Evolutionary conservation across 1,140 invertebrate genomes (phyloP).

Genomic region (Pteromalus puparum): DNA sequence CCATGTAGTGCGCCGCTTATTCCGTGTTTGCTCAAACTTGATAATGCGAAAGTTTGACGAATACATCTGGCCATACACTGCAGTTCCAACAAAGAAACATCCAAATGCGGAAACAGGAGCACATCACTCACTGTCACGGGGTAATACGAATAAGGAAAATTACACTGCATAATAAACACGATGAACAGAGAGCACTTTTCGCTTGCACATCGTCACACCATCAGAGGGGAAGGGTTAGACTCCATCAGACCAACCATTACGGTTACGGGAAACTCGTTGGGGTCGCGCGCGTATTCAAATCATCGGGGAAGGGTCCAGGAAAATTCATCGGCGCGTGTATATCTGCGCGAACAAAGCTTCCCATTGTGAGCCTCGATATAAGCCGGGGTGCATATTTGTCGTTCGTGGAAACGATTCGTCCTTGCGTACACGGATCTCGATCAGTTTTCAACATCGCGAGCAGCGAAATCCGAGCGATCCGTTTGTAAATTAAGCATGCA

Average conservation of each 20-base stretch:
- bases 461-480: neutral
- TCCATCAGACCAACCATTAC: neutral
- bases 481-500: constrained; percentile 20
- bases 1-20: too few species aligned
- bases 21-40: neutral
- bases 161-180: neutral
- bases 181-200: neutral
- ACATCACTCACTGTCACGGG: neutral
- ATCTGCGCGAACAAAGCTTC: constrained; percentile 45
- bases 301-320: constrained; percentile 45
- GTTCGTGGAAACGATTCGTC: constrained; percentile 49
- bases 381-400: constrained; percentile 40
- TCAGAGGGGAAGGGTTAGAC: constrained; percentile 23
- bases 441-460: neutral
- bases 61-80: neutral
- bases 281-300: neutral
- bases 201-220: neutral
- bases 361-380: constrained; percentile 50
- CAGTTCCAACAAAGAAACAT: neutral
- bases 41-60: neutral
- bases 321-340: constrained; percentile 57
- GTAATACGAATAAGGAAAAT: constrained; percentile 15
- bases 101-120: neutral
- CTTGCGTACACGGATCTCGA: constrained; percentile 10
- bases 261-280: constrained; percentile 11